Evolutionary conservation across 2,797 vertebrate species (phyloP).

Genomic region (Enteromius viviparus): DNA sequence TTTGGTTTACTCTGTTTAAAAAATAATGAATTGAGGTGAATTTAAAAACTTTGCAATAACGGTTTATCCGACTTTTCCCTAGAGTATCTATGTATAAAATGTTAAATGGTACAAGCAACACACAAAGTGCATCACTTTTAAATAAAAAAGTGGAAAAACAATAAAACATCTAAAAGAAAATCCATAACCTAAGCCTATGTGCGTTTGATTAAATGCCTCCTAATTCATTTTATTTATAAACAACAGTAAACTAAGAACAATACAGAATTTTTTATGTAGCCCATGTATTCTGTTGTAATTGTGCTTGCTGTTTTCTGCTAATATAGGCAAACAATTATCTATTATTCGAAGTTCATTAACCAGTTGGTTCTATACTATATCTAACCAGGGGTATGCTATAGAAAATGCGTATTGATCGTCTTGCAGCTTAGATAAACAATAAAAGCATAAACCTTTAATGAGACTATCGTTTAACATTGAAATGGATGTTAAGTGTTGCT

Average conservation of each 20-base stretch:
- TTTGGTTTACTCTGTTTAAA: not conserved
- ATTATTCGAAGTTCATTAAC: not conserved
- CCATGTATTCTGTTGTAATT: no score
- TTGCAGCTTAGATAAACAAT: not conserved
- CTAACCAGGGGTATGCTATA: no score
- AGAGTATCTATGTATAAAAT: no score
- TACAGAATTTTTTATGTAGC: not conserved
- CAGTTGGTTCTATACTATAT: not conserved
- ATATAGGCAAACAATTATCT: not conserved
- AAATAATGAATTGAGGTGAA: not conserved
- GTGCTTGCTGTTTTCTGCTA: not conserved
- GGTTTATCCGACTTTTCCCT: not conserved
- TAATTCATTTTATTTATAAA: not conserved
- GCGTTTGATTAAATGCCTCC: not conserved
- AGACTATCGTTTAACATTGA: conserved; percentile 25
- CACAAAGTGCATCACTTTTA: not conserved
- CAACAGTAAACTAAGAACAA: not conserved
- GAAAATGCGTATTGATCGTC: not conserved
- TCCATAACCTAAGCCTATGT: not conserved
- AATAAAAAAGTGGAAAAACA: not conserved
- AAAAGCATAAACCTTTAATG: conserved; percentile 16
- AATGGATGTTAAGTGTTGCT: conserved; percentile 40
- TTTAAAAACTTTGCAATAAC: no score
- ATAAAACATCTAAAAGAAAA: not conserved
- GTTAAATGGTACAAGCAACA: no score